A percentile compares a stretch with the other conserved stretches of the same genome.
These are phyloP conservation scores for Eupelmus urozonus DNA, from an alignment of 2,888 invertebrate species.

Conservation along the genomic window DNA sequence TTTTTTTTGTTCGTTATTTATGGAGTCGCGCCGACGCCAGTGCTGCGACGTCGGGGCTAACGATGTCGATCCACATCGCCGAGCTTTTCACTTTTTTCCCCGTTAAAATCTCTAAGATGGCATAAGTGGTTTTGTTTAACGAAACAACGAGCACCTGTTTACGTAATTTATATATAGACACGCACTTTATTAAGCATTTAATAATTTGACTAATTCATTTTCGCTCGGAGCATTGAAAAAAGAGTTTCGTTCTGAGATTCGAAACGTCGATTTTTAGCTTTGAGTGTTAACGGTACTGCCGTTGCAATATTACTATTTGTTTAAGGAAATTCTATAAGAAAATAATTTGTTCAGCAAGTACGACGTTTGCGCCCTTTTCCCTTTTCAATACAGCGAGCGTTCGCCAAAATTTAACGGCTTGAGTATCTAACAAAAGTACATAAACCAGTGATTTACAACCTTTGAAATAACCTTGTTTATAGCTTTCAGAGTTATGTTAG, in stretches of 20 bases:
- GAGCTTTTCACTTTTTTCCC: not conserved
- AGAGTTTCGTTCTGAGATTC: not conserved
- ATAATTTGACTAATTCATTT: not conserved
- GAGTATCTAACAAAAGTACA: too few relatives aligned
- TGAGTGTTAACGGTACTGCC: not conserved
- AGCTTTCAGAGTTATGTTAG: not conserved
- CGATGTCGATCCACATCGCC: too few relatives aligned
- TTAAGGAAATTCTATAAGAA: conserved; percentile 29
- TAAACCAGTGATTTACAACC: too few relatives aligned
- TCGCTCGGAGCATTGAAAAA: not conserved
- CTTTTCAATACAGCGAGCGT: not conserved
- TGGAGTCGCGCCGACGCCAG: too few relatives aligned
- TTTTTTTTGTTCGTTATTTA: not conserved
- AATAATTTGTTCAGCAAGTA: conserved; percentile 27
- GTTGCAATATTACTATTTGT: conserved; percentile 4
- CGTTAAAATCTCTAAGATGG: not conserved
- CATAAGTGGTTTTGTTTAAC: conserved; percentile 13
- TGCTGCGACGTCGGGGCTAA: too few relatives aligned
- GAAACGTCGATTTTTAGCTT: not conserved
- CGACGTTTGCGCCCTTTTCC: not conserved
- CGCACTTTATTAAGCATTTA: not conserved
- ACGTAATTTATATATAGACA: not conserved
- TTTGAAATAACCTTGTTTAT: not conserved
- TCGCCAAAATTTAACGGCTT: not conserved
- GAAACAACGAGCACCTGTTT: not conserved